Percentiles rank a stretch among this genome's conserved stretches.
Conservation (phyloP, 2,797 vertebrate genomes). For the Acrocephalus scirpaceus region DNA sequence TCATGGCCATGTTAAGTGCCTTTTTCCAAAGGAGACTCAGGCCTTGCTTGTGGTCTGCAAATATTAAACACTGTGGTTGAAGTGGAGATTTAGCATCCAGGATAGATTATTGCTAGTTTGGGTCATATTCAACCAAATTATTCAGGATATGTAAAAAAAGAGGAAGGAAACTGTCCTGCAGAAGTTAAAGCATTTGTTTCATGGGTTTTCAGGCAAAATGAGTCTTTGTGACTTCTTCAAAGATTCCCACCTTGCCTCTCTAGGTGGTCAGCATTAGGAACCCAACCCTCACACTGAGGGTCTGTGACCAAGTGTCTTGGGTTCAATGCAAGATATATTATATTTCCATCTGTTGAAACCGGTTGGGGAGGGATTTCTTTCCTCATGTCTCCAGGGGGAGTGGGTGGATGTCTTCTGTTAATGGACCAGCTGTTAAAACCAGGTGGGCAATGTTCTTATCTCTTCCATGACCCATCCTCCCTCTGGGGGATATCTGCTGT, state of each 20-base stretch:
- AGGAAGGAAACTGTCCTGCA: not conserved
- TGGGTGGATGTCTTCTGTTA: too few relatives aligned
- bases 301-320: not conserved
- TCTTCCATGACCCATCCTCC: too few relatives aligned
- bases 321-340: too few relatives aligned
- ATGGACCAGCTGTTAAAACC: too few relatives aligned
- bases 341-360: too few relatives aligned
- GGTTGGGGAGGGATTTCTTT: too few relatives aligned
- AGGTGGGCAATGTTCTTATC: too few relatives aligned
- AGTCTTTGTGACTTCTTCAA: not conserved
- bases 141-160: not conserved
- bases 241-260: not conserved
- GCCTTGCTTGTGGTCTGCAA: not conserved
- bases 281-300: rapidly evolving
- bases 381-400: too few relatives aligned
- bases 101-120: not conserved
- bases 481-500: too few relatives aligned
- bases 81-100: not conserved
- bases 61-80: not conserved
- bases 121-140: not conserved
- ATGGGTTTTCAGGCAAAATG: not conserved
- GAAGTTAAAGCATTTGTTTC: not conserved
- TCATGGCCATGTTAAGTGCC: not conserved
- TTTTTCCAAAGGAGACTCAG: not conserved
- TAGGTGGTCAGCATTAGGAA: not conserved